phyloP scores from a whole-genome alignment of 2,888 invertebrate species.

The Amphipoea oculea region DNA sequence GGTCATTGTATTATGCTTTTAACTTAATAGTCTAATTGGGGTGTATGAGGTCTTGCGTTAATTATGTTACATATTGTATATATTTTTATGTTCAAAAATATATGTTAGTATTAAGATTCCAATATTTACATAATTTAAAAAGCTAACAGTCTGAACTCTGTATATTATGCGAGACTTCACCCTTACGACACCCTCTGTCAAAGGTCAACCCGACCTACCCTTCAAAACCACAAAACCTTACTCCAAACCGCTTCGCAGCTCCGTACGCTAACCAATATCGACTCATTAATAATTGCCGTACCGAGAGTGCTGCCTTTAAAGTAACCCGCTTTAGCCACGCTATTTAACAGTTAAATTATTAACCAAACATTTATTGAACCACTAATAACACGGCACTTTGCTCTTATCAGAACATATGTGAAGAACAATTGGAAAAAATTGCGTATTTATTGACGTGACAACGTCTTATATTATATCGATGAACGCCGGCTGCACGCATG shows the following conservation, averaged over 20 bases:
- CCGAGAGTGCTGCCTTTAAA: constrained; percentile 75
- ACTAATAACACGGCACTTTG: constrained; percentile 29
- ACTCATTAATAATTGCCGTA: constrained; percentile 77
- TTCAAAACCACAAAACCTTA: constrained; percentile 3
- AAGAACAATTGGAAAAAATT: constrained; percentile 7
- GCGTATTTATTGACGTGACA: background rate
- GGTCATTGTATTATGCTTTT: too few species aligned
- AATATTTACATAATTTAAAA: too few species aligned
- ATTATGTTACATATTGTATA: too few species aligned
- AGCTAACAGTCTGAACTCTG: too few species aligned
- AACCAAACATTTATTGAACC: constrained; percentile 61
- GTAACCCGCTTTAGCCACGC: constrained; percentile 69
- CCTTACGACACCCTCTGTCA: background rate
- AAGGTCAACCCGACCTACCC: too few species aligned
- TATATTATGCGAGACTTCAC: background rate
- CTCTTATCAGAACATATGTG: constrained; percentile 33
- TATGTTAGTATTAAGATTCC: too few species aligned
- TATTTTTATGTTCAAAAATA: too few species aligned
- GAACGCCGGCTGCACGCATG: too few species aligned
- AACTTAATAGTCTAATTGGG: too few species aligned
- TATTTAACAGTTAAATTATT: constrained; percentile 71
- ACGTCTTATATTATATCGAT: too few species aligned
- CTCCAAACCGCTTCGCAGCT: constrained; percentile 52
- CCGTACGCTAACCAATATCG: constrained; percentile 71
- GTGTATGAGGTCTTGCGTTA: too few species aligned